phyloP scores from a whole-genome alignment of 2,797 vertebrate species.

The Pipistrellus nathusii region DNA sequence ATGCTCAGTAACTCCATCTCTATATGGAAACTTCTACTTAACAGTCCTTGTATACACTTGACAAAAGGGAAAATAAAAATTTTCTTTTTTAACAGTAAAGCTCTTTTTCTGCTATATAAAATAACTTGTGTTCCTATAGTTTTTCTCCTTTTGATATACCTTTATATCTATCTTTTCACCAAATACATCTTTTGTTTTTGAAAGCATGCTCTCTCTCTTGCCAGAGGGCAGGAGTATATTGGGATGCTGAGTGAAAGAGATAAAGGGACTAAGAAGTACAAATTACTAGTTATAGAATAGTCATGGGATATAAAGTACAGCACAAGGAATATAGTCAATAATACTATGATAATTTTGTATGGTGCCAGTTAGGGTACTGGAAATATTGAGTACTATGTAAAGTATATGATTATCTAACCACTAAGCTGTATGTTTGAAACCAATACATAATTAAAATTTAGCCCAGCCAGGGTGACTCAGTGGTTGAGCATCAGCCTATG shows the following conservation, averaged over 20 bases:
- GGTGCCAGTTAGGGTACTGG: neutral
- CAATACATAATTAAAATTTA: neutral
- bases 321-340: neutral
- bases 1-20: neutral
- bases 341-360: neutral
- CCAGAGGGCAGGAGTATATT: neutral
- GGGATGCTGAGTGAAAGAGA: neutral
- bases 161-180: conserved; percentile 12
- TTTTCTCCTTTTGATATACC: conserved; percentile 29
- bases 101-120: conserved; percentile 35
- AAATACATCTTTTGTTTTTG: conserved; percentile 29
- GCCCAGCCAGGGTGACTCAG: too few relatives aligned
- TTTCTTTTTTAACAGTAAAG: conserved; percentile 5
- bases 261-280: neutral
- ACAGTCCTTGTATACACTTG: neutral
- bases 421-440: neutral
- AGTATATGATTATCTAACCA: neutral
- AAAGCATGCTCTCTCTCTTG: neutral
- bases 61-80: neutral
- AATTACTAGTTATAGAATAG: neutral
- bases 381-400: neutral
- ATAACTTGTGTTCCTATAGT: neutral
- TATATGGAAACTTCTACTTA: neutral
- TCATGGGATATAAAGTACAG: neutral
- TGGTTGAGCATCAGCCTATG: too few relatives aligned